A percentile compares a stretch with the other conserved stretches of the same genome.
Evolutionary conservation across 2,113 vertebrate genomes (phyloP).

Genomic region (Echinops telfairi): DNA sequence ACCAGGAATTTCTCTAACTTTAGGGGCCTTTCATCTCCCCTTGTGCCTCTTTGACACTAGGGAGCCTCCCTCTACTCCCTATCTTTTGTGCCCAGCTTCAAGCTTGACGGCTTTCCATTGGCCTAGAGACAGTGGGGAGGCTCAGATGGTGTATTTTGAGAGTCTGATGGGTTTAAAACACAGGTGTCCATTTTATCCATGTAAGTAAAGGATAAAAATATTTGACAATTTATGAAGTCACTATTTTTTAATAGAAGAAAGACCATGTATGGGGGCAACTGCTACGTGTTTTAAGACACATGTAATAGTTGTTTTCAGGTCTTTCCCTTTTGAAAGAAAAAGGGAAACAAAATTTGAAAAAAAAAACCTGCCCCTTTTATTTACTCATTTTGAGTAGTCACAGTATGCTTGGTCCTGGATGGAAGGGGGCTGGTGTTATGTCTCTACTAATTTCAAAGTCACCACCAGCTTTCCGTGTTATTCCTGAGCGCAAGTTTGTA

Average conservation of each 20-base stretch:
- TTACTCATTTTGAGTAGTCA: not conserved
- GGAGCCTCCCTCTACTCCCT: not conserved
- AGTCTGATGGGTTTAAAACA: constrained; percentile 71
- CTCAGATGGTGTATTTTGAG: constrained; percentile 41
- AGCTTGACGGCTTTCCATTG: constrained; percentile 68
- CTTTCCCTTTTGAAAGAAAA: constrained; percentile 36
- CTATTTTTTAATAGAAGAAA: constrained; percentile 48
- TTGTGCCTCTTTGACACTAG: not conserved
- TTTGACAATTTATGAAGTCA: constrained; percentile 54
- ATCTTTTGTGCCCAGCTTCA: constrained; percentile 14
- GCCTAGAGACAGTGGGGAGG: constrained; percentile 48
- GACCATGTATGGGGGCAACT: not conserved
- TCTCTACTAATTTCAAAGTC: constrained; percentile 86
- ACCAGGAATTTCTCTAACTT: constrained; percentile 35
- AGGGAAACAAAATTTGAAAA: constrained; percentile 14
- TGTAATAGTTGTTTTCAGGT: not conserved
- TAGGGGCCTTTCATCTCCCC: constrained; percentile 42
- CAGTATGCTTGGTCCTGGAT: constrained; percentile 51
- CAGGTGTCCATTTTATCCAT: constrained; percentile 68
- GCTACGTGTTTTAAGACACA: constrained; percentile 26
- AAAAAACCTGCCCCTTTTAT: constrained; percentile 34
- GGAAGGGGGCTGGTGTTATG: constrained; percentile 45
- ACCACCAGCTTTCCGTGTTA: constrained; percentile 78
- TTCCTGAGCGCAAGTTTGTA: constrained; percentile 85
- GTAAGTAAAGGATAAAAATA: constrained; percentile 55